A percentile compares a stretch with the other conserved stretches of the same genome.
These are phyloP conservation scores for Drosophila cardini DNA, from an alignment of 1,140 invertebrate genomes.

Conservation along the genomic window DNA sequence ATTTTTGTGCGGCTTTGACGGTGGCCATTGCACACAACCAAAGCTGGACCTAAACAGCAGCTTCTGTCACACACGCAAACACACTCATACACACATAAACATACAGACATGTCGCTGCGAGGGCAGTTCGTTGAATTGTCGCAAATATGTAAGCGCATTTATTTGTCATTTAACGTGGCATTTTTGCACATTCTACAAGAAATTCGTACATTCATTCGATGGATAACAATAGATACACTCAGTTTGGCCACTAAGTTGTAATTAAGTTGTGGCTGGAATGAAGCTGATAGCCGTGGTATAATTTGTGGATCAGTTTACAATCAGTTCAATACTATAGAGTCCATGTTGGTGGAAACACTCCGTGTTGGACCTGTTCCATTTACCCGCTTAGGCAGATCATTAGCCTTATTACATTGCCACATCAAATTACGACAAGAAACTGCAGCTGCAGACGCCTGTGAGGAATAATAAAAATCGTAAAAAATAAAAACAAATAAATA, in stretches of 20 bases:
- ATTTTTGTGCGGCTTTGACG: constrained; percentile 73
- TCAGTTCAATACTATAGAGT: not conserved
- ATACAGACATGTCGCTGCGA: not conserved
- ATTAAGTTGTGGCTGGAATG: not conserved
- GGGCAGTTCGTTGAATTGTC: constrained; percentile 3
- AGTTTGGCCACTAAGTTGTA: not conserved
- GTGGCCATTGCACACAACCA: constrained; percentile 61
- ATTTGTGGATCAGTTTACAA: constrained; percentile 6
- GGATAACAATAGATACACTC: too few relatives aligned
- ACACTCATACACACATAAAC: not conserved
- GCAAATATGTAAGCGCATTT: not conserved
- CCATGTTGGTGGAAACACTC: not conserved
- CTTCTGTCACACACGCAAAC: constrained; percentile 1
- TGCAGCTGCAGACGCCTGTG: constrained; percentile 42
- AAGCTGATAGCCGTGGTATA: constrained; percentile 6
- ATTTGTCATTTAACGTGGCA: not conserved
- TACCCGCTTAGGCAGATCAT: constrained; percentile 50
- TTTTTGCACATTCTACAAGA: not conserved
- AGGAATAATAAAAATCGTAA: constrained; percentile 26
- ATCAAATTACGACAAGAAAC: constrained; percentile 65
- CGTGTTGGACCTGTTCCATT: constrained; percentile 31
- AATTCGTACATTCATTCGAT: too few relatives aligned
- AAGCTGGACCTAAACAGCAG: constrained; percentile 46
- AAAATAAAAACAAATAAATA: constrained; percentile 25
- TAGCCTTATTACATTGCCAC: constrained; percentile 72